Evolutionary conservation across 2,888 invertebrate species (phyloP).

Genomic region (Callimorpha dominula): DNA sequence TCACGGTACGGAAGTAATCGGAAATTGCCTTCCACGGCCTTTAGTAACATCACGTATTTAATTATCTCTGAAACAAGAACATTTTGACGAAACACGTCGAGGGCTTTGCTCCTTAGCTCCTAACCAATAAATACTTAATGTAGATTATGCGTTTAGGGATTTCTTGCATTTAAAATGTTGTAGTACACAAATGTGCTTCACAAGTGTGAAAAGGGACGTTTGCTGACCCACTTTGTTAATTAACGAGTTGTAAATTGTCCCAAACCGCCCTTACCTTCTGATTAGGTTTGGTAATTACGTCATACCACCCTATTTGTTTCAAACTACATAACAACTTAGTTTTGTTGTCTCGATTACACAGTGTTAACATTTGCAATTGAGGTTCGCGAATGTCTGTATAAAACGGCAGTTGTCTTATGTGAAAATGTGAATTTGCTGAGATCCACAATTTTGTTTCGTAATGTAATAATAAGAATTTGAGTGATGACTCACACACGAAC

Average conservation of each 20-base stretch:
- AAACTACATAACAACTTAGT: constrained; percentile 56
- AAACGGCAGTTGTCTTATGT: constrained; percentile 1
- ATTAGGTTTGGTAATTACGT: constrained; percentile 52
- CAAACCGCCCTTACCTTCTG: constrained; percentile 46
- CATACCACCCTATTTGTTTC: constrained; percentile 46
- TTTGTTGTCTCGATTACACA: constrained; percentile 50
- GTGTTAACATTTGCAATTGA: constrained; percentile 32
- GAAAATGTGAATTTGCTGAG: background rate
- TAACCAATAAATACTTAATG: constrained; percentile 31
- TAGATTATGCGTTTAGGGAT: constrained; percentile 38
- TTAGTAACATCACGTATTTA: constrained; percentile 2
- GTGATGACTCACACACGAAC: too few relatives aligned
- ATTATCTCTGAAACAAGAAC: constrained; percentile 7
- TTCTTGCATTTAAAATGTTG: constrained; percentile 31
- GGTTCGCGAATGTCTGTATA: constrained; percentile 7
- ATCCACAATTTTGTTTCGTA: background rate
- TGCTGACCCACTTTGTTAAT: constrained; percentile 45
- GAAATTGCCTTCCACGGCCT: constrained; percentile 9
- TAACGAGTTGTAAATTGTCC: constrained; percentile 41
- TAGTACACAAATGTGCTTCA: constrained; percentile 32
- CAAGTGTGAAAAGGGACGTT: constrained; percentile 38
- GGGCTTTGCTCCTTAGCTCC: constrained; percentile 16
- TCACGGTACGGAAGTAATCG: background rate
- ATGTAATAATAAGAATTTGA: too few relatives aligned
- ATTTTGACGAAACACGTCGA: constrained; percentile 1